Evolutionary conservation across 2,888 invertebrate species (phyloP).

Genomic region (Slavum lentiscoides): DNA sequence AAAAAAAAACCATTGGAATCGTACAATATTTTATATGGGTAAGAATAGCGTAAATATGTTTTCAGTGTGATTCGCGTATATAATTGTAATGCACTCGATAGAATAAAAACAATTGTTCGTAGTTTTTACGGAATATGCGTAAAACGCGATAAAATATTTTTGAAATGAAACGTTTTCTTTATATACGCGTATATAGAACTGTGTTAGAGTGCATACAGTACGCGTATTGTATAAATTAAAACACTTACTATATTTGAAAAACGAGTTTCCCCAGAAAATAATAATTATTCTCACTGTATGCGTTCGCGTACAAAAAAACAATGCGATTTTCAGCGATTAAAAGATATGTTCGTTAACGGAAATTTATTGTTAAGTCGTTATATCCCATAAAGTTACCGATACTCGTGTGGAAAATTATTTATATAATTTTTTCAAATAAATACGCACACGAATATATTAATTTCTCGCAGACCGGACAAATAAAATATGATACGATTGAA

Average conservation of each 20-base stretch:
- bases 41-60: too few relatives aligned
- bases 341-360: neutral
- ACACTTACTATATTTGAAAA: neutral
- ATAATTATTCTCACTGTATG: neutral
- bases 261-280: constrained; percentile 1
- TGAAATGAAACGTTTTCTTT: neutral
- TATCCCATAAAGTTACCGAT: neutral
- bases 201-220: neutral
- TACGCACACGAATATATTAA: neutral
- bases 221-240: constrained; percentile 2
- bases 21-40: too few relatives aligned
- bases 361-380: constrained; percentile 8
- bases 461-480: neutral
- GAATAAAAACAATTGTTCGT: constrained; percentile 20
- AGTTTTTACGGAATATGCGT: neutral
- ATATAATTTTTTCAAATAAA: neutral
- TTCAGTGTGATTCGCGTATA: too few relatives aligned
- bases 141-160: neutral
- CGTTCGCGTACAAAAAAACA: neutral
- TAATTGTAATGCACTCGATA: neutral
- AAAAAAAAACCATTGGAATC: neutral
- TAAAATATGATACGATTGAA: neutral
- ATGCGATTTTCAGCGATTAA: constrained; percentile 1
- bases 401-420: neutral
- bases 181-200: too few relatives aligned